These are phyloP conservation scores for Theretra japonica DNA, from an alignment of 2,888 invertebrate genomes.

Conservation along the genomic window DNA sequence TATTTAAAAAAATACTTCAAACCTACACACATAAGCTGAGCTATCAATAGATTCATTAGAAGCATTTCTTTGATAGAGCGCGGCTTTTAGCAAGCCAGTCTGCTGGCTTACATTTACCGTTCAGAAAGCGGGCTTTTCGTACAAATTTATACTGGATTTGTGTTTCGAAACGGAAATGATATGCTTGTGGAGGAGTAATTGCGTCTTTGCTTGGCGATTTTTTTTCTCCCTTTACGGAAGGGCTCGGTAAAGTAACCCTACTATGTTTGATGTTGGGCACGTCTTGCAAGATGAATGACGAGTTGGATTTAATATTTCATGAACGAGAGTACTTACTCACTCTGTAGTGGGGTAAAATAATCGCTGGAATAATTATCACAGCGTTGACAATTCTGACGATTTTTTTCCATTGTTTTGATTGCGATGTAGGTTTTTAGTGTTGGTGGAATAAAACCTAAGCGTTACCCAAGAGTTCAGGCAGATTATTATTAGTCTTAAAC, in stretches of 20 bases:
- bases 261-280: slow-evolving; percentile 49
- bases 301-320: slow-evolving; percentile 38
- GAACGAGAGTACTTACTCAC: slow-evolving; percentile 23
- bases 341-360: slow-evolving; percentile 6
- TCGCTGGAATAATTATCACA: slow-evolving; percentile 5
- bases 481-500: too few species aligned
- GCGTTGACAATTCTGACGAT: background rate
- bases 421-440: too few species aligned
- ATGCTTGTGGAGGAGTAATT: slow-evolving; percentile 72
- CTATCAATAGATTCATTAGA: slow-evolving; percentile 84
- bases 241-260: slow-evolving; percentile 53
- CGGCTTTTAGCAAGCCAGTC: slow-evolving; percentile 73
- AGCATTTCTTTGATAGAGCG: slow-evolving; percentile 81
- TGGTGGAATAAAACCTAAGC: too few species aligned
- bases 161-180: slow-evolving; percentile 32
- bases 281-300: slow-evolving; percentile 59
- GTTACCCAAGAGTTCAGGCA: too few species aligned
- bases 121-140: slow-evolving; percentile 32
- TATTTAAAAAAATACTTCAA: slow-evolving; percentile 75
- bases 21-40: slow-evolving; percentile 67
- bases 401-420: background rate
- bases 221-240: slow-evolving; percentile 64
- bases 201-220: slow-evolving; percentile 77
- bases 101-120: slow-evolving; percentile 35
- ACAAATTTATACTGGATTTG: background rate